Evolutionary conservation across 2,113 vertebrate genomes (phyloP).

Genomic region (Indicator indicator): DNA sequence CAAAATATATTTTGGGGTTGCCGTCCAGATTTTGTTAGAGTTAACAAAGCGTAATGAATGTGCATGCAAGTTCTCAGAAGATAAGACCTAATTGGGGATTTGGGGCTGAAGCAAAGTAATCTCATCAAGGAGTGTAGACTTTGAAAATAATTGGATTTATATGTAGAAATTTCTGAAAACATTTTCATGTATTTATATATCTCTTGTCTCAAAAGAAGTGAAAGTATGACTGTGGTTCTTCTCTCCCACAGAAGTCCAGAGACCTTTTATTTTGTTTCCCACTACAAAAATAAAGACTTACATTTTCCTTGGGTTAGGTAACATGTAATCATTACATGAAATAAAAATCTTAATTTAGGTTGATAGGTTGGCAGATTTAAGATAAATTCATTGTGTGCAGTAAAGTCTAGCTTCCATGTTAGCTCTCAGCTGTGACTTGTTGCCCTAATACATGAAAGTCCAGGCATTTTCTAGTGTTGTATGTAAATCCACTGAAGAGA

Average conservation of each 20-base stretch:
- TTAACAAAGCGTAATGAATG: conserved; percentile 24
- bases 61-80: background rate
- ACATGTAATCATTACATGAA: background rate
- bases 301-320: background rate
- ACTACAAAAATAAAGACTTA: conserved; percentile 1
- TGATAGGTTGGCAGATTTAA: background rate
- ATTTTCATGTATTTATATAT: background rate
- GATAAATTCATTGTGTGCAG: background rate
- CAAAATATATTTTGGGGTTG: conserved; percentile 25
- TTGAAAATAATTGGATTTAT: background rate
- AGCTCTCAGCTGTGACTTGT: background rate
- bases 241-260: background rate
- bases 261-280: background rate
- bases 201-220: background rate
- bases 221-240: background rate
- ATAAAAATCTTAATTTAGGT: conserved; percentile 18
- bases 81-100: background rate
- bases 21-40: background rate
- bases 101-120: background rate
- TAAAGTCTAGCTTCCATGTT: background rate
- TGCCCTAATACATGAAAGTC: background rate
- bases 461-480: background rate
- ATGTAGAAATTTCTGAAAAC: background rate
- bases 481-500: background rate
- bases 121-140: background rate